phyloP scores from a whole-genome alignment of 2,797 vertebrate species.

The Gallinago nigripennis region DNA sequence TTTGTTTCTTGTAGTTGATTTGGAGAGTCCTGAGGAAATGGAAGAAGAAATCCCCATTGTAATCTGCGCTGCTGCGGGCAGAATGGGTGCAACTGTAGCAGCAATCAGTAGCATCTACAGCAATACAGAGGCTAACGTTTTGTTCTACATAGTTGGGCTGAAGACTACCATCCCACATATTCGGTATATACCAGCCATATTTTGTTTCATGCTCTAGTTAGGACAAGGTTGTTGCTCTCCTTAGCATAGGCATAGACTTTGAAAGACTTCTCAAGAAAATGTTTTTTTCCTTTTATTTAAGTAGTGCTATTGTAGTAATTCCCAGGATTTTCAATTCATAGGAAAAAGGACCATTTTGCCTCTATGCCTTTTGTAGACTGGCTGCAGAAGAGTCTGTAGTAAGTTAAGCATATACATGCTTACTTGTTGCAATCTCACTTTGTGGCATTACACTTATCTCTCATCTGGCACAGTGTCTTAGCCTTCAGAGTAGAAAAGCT shows the following conservation, averaged over 20 bases:
- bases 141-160: conserved; percentile 93
- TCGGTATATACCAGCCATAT: conserved; percentile 70
- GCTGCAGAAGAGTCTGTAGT: background rate
- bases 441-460: background rate
- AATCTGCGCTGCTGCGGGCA: conserved; percentile 89
- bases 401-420: background rate
- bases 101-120: conserved; percentile 92
- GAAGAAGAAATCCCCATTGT: conserved; percentile 86
- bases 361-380: background rate
- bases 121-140: conserved; percentile 86
- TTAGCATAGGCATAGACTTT: background rate
- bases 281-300: background rate
- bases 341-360: background rate
- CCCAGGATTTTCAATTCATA: fast-evolving
- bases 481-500: background rate
- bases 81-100: conserved; percentile 88
- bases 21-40: conserved; percentile 64
- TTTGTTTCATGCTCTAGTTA: background rate
- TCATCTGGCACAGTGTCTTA: background rate
- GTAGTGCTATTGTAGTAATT: background rate
- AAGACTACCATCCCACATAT: conserved; percentile 83
- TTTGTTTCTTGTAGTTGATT: conserved; percentile 60
- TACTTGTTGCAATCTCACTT: background rate
- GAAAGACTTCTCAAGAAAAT: background rate
- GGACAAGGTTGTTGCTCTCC: background rate